These are phyloP conservation scores for Pseudococcus jackbeardsleyi DNA, from an alignment of 2,888 invertebrate species.

Conservation along the genomic window DNA sequence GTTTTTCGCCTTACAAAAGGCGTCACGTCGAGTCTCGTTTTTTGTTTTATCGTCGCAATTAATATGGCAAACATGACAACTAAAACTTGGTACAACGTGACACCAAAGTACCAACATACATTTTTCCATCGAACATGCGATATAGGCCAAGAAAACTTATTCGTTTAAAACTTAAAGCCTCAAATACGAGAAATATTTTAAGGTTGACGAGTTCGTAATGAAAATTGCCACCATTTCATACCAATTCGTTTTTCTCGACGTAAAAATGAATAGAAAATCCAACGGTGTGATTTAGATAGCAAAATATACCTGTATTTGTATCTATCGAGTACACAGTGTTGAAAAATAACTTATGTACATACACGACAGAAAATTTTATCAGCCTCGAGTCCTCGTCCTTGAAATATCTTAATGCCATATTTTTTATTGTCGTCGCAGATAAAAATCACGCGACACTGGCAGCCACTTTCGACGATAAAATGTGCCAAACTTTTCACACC, in stretches of 20 bases:
- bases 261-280: not conserved
- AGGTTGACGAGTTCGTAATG: not conserved
- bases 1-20: not conserved
- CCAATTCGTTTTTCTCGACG: not conserved
- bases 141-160: slow-evolving; percentile 50
- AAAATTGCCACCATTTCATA: not conserved
- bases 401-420: not conserved
- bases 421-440: not conserved
- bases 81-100: slow-evolving; percentile 58
- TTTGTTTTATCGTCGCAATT: slow-evolving; percentile 57
- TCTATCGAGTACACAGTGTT: too few species aligned
- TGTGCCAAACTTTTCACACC: not conserved
- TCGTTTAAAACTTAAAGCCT: slow-evolving; percentile 20
- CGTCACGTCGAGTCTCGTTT: slow-evolving; percentile 25
- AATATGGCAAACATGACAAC: slow-evolving; percentile 59
- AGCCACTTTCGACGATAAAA: too few species aligned
- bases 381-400: not conserved
- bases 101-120: slow-evolving; percentile 23
- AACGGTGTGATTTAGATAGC: too few species aligned
- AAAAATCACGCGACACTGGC: too few species aligned
- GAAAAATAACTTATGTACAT: too few species aligned
- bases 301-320: too few species aligned
- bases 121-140: slow-evolving; percentile 48
- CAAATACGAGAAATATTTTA: not conserved
- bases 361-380: not conserved